Evolutionary conservation across 92 coral and sea anemone genomes (phyloP).

Genomic region (Actinernus sp.): DNA sequence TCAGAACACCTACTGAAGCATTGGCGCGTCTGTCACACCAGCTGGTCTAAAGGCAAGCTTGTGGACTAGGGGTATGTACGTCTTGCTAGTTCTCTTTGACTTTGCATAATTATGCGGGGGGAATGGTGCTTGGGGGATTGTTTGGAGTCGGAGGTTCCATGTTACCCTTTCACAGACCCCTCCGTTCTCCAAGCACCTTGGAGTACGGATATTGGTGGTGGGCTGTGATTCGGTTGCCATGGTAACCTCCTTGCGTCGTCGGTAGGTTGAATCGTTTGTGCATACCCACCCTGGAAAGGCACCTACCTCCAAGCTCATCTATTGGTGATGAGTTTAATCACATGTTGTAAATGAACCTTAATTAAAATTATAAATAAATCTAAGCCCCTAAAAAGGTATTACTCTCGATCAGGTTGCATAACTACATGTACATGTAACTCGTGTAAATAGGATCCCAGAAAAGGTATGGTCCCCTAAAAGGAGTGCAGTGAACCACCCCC

Average conservation of each 20-base stretch:
- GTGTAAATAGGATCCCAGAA: no score
- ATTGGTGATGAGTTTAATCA: no score
- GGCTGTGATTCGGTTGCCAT: conserved; percentile 11
- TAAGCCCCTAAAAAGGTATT: no score
- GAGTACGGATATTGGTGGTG: conserved; percentile 1
- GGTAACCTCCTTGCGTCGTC: conserved; percentile 15
- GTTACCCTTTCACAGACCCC: conserved; percentile 1
- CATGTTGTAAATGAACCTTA: no score
- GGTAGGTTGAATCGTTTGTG: no score
- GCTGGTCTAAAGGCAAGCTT: conserved; percentile 1
- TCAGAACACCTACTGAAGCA: conserved; percentile 10
- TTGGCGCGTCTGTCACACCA: conserved; percentile 5
- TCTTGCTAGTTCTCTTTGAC: not conserved
- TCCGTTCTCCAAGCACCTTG: conserved; percentile 20
- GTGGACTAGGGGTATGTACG: not conserved
- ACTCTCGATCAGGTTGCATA: no score
- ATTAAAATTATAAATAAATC: no score
- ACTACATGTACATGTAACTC: no score
- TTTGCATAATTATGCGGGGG: not conserved
- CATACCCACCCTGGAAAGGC: no score
- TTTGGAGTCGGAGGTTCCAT: not conserved
- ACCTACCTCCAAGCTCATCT: no score
- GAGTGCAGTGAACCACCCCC: no score
- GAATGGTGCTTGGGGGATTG: conserved; percentile 5
- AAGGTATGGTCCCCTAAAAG: no score